Evolutionary conservation across 2,888 invertebrate species (phyloP).

Genomic region (Drosophila pseudotalamancana): DNA sequence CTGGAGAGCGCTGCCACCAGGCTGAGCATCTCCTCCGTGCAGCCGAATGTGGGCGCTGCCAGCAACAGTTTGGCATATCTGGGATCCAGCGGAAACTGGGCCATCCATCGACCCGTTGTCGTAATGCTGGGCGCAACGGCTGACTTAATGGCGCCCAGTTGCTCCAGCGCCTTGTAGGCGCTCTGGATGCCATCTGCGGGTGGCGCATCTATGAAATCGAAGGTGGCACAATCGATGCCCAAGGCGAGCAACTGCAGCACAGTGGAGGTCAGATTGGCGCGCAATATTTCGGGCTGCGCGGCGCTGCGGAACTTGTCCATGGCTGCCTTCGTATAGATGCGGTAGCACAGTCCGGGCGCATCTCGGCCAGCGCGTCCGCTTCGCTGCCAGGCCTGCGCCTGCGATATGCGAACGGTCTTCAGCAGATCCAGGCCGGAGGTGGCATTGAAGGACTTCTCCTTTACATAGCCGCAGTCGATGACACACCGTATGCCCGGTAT

Average conservation of each 20-base stretch:
- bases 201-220: constrained; percentile 96
- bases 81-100: constrained; percentile 96
- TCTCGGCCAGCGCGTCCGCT: constrained; percentile 96
- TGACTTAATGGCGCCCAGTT: constrained; percentile 89
- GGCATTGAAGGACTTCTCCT: constrained; percentile 93
- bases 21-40: constrained; percentile 92
- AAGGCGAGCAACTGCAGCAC: constrained; percentile 92
- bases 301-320: constrained; percentile 89
- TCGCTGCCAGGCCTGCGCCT: constrained; percentile 97
- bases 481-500: constrained; percentile 96
- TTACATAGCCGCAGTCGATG: constrained; percentile 96
- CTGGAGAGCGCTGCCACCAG: constrained; percentile 94
- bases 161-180: constrained; percentile 86
- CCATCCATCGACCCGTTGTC: constrained; percentile 92
- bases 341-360: constrained; percentile 92
- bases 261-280: constrained; percentile 86
- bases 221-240: constrained; percentile 91
- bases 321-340: constrained; percentile 92
- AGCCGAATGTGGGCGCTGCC: constrained; percentile 90
- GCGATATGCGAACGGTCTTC: constrained; percentile 92
- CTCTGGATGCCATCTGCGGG: constrained; percentile 88
- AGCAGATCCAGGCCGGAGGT: constrained; percentile 93
- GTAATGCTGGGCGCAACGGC: constrained; percentile 88
- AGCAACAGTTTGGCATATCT: constrained; percentile 92
- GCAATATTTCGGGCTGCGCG: constrained; percentile 94